Evolutionary conservation across 2,113 vertebrate species (phyloP).

Genomic region (Grammomys surdaster): DNA sequence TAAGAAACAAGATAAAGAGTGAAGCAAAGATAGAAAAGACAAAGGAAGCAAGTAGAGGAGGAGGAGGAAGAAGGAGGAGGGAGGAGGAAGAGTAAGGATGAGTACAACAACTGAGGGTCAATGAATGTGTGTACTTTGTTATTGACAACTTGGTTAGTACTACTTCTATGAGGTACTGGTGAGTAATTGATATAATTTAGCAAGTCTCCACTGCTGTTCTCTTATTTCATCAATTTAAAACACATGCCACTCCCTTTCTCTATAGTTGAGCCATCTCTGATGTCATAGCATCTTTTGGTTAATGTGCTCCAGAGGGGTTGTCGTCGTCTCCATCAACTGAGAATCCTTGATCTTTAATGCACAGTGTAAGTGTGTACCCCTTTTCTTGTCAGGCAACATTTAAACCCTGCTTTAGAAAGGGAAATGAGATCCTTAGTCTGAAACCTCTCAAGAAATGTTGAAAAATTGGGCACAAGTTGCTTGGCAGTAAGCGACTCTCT

Average conservation of each 20-base stretch:
- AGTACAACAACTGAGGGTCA: no score
- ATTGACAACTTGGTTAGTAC: background rate
- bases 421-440: background rate
- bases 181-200: background rate
- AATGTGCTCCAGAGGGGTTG: background rate
- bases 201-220: background rate
- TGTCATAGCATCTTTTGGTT: background rate
- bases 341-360: background rate
- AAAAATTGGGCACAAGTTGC: background rate
- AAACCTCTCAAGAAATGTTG: conserved; percentile 13
- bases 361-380: background rate
- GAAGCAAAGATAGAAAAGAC: background rate
- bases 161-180: background rate
- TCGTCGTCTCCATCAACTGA: background rate
- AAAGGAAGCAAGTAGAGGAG: background rate
- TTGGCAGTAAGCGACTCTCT: conserved; percentile 1
- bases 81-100: background rate
- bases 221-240: conserved; percentile 5
- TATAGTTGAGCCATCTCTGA: conserved; percentile 5
- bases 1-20: background rate
- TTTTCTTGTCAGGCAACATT: background rate
- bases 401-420: background rate
- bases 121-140: background rate
- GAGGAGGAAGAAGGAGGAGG: background rate
- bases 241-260: background rate